phyloP scores from a whole-genome alignment of 2,113 vertebrate genomes.

The Crotophaga sulcirostris region DNA sequence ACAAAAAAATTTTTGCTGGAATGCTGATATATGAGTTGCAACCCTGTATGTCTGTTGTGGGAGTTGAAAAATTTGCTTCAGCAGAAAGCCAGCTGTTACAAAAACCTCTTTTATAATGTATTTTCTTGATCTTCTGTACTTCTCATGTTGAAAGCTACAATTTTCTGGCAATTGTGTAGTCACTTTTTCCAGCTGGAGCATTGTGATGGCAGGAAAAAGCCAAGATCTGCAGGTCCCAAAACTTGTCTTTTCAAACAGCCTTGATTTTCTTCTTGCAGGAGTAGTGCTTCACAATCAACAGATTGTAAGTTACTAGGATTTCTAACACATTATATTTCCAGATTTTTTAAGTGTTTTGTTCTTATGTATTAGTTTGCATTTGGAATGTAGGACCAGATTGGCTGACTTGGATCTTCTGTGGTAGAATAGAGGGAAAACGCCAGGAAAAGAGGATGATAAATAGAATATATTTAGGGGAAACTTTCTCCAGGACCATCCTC shows the following conservation, averaged over 20 bases:
- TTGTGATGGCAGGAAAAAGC: not conserved
- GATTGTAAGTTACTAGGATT: not conserved
- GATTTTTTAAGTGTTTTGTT: not conserved
- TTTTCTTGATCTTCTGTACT: not conserved
- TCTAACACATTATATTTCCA: not conserved
- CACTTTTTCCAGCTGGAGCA: not conserved
- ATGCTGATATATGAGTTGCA: constrained; percentile 36
- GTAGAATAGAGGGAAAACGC: not conserved
- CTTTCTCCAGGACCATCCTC: not conserved
- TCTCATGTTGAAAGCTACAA: not conserved
- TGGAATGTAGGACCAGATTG: not conserved
- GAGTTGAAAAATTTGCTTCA: constrained; percentile 53
- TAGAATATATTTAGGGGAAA: not conserved
- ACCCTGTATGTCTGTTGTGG: constrained; percentile 17
- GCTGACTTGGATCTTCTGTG: not conserved
- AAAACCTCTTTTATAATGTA: constrained; percentile 12
- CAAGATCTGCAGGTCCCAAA: not conserved
- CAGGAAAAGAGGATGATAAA: not conserved
- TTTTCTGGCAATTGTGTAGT: not conserved
- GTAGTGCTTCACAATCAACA: not conserved
- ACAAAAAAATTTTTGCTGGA: not conserved
- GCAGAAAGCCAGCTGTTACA: constrained; percentile 29
- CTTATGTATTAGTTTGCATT: not conserved
- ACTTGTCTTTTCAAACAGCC: not conserved
- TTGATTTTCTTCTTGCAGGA: not conserved